Evolutionary conservation across 2,888 invertebrate genomes (phyloP).

Genomic region (Azorinus chamasolen): DNA sequence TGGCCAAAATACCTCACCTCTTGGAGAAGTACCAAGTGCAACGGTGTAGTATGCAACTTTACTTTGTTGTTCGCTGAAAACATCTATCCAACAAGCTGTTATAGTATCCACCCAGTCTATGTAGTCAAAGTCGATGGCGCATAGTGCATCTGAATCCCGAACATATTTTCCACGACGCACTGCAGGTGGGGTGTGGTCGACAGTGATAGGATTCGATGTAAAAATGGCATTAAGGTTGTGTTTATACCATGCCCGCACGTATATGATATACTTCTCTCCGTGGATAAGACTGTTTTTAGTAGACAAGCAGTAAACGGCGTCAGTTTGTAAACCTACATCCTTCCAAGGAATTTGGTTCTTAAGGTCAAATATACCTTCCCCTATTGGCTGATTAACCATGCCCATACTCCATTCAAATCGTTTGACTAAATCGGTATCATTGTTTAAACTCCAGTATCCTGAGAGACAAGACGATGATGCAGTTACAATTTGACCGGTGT

Average conservation of each 20-base stretch:
- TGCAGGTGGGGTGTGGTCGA: conserved; percentile 64
- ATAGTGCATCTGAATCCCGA: conserved; percentile 48
- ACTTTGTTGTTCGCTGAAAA: conserved; percentile 62
- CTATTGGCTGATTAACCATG: conserved; percentile 21
- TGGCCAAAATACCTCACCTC: conserved; percentile 38
- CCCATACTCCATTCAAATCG: conserved; percentile 67
- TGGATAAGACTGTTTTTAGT: conserved; percentile 26
- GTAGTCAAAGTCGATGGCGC: conserved; percentile 60
- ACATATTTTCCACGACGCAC: conserved; percentile 49
- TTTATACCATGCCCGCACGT: conserved; percentile 63
- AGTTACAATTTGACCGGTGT: too few species aligned
- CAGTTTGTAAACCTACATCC: conserved; percentile 38
- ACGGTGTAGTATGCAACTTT: conserved; percentile 39
- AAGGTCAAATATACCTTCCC: conserved; percentile 54
- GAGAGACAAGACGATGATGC: too few species aligned
- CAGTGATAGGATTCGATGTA: conserved; percentile 43
- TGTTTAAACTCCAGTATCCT: not conserved
- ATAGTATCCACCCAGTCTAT: conserved; percentile 50
- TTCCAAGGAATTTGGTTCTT: conserved; percentile 46
- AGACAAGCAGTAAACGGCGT: conserved; percentile 48
- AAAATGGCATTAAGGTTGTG: conserved; percentile 31
- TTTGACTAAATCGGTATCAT: not conserved
- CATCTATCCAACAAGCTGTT: conserved; percentile 63
- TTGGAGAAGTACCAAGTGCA: conserved; percentile 53
- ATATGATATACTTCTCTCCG: conserved; percentile 42